Conservation (phyloP, 2,888 invertebrate species). For the Tetragonula carbonaria region DNA sequence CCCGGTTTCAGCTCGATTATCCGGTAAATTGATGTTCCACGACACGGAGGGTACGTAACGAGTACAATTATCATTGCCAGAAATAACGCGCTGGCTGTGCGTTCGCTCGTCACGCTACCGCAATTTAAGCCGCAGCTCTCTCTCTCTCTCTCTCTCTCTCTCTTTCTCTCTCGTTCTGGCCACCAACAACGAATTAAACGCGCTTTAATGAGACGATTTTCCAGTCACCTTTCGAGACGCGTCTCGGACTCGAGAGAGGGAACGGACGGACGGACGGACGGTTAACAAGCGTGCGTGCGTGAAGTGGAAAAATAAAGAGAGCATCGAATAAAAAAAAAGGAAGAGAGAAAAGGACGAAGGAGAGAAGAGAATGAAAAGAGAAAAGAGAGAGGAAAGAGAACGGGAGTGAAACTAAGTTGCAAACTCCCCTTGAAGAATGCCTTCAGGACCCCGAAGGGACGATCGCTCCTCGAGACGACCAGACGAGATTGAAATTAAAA, state of each 20-base stretch:
- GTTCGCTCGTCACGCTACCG: constrained; percentile 42
- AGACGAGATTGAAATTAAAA: constrained; percentile 70
- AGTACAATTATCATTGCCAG: constrained; percentile 75
- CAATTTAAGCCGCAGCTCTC: constrained; percentile 50
- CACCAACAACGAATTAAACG: constrained; percentile 55
- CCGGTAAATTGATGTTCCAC: constrained; percentile 58
- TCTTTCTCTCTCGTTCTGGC: background rate
- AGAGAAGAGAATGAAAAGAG: background rate
- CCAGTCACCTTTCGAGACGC: constrained; percentile 64
- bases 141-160: background rate
- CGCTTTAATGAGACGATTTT: constrained; percentile 69
- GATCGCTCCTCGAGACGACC: constrained; percentile 17
- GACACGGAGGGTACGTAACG: constrained; percentile 56
- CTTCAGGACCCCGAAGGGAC: constrained; percentile 7
- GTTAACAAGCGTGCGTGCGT: constrained; percentile 64
- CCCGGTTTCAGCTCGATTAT: constrained; percentile 52
- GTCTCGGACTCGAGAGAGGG: constrained; percentile 37
- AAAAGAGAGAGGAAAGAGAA: background rate
- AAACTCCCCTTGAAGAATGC: background rate
- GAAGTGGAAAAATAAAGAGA: constrained; percentile 61
- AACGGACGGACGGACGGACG: constrained; percentile 20
- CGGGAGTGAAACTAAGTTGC: background rate
- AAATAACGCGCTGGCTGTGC: constrained; percentile 62
- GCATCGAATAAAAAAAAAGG: background rate
- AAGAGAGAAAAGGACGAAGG: background rate